Evolutionary conservation across 2,888 invertebrate species (phyloP).

Genomic region (Trachelus tabidus): DNA sequence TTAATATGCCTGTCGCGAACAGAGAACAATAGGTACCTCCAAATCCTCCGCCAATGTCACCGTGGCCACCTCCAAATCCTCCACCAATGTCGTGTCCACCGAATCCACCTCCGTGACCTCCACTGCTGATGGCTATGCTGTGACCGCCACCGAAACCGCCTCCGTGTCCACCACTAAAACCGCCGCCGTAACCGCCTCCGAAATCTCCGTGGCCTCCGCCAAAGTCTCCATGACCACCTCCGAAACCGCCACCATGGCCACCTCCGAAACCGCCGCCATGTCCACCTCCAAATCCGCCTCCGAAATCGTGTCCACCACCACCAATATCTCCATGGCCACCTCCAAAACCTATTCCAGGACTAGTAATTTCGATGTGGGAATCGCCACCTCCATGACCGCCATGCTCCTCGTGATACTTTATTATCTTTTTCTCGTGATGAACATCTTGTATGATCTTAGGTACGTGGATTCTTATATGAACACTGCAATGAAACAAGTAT

Average conservation of each 20-base stretch:
- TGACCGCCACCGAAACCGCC: constrained; percentile 12
- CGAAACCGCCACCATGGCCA: constrained; percentile 1
- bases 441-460: constrained; percentile 36
- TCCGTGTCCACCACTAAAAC: constrained; percentile 18
- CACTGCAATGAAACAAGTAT: constrained; percentile 35
- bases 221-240: constrained; percentile 1
- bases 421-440: constrained; percentile 46
- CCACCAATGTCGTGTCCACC: constrained; percentile 8
- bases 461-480: constrained; percentile 55
- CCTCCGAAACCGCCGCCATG: not conserved
- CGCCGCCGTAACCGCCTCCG: constrained; percentile 12
- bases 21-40: constrained; percentile 5
- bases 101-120: constrained; percentile 9
- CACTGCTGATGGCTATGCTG: constrained; percentile 19
- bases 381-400: constrained; percentile 34
- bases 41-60: constrained; percentile 5
- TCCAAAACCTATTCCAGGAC: constrained; percentile 30
- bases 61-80: constrained; percentile 24
- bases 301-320: too few relatives aligned
- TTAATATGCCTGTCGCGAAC: not conserved
- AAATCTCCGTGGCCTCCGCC: constrained; percentile 12
- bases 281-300: too few relatives aligned
- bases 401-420: constrained; percentile 45
- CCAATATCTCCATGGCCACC: too few relatives aligned
- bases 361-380: constrained; percentile 38